Evolutionary conservation across 2,888 invertebrate genomes (phyloP), one percentile per base, ranked within the genome.

Genomic region (Apodemia duryi): DNA sequence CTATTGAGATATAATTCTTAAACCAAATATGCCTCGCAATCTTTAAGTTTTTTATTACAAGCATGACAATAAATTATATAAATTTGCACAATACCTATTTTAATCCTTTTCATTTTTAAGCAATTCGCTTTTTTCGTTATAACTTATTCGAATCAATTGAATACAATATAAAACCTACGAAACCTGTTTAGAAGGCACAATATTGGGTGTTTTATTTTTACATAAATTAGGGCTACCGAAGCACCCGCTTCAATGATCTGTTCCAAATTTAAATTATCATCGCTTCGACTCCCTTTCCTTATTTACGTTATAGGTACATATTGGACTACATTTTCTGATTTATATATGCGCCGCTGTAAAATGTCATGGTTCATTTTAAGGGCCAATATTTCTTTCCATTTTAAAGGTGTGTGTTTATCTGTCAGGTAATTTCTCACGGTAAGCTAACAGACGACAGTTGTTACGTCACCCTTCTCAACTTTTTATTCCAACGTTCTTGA

Each of bases 201-300:
- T 68, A 67, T 61, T 46, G 62, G 66, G 72, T 76, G 74, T 79
- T 77, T 79, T 82, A 81, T 84, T 82, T 83, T 79, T 79, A 78
- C 77, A 81, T 78, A 79, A 79, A 82, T 82, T 75, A 75, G 72
- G 75, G 69, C 72, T 68, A 73, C 74, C 73, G 70, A 70, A 62
- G 72, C 74, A 70, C 73, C 74, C 72, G 76, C 70, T 76, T 76
- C 77, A 79, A 77, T 81, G 81, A 82, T 83, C 78, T 77, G 70
- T 68, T 75, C 78, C 76, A 78, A 83, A 87, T 85, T 85, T 83
- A 79, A 85, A 85, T 86, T 83, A 85, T 81, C 81, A 76, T 75
- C 80, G 74, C 70, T 71, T 74, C 73, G 71, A 68, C 73, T 77
- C 74, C 64, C 72, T 69, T 70, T 73, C 71, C 74, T 73, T 66